These are phyloP conservation scores for Nezara viridula DNA, from an alignment of 2,888 invertebrate species.

Conservation along the genomic window DNA sequence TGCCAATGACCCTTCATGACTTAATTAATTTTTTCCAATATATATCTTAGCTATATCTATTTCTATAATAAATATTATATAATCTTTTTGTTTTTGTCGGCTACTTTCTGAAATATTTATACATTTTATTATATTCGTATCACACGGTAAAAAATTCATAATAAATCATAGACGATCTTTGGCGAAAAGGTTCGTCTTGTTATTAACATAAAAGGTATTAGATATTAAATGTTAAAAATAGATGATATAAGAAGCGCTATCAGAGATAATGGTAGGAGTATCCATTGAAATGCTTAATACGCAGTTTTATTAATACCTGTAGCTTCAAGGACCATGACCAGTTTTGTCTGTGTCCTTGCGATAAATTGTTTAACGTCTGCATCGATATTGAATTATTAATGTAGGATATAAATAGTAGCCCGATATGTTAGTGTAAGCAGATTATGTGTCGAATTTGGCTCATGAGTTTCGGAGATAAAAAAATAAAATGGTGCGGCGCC, in stretches of 20 bases:
- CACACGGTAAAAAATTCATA: too few relatives aligned
- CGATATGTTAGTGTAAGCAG: too few relatives aligned
- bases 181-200: background rate
- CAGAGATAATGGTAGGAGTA: background rate
- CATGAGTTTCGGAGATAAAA: too few relatives aligned
- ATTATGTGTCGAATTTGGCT: too few relatives aligned
- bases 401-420: background rate
- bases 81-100: too few relatives aligned
- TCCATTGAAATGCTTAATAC: background rate
- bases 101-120: too few relatives aligned
- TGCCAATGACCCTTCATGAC: too few relatives aligned
- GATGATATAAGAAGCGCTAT: background rate
- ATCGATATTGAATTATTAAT: background rate
- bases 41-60: too few relatives aligned
- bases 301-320: constrained; percentile 13
- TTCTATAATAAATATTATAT: too few relatives aligned
- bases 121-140: too few relatives aligned
- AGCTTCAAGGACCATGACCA: background rate
- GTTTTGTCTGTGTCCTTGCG: background rate
- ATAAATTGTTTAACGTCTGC: background rate
- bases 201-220: background rate
- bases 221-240: background rate
- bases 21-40: too few relatives aligned
- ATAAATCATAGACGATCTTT: background rate
- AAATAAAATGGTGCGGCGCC: too few relatives aligned